Evolutionary conservation across 2,888 invertebrate genomes (phyloP).

Genomic region (Eremobia ochroleuca): DNA sequence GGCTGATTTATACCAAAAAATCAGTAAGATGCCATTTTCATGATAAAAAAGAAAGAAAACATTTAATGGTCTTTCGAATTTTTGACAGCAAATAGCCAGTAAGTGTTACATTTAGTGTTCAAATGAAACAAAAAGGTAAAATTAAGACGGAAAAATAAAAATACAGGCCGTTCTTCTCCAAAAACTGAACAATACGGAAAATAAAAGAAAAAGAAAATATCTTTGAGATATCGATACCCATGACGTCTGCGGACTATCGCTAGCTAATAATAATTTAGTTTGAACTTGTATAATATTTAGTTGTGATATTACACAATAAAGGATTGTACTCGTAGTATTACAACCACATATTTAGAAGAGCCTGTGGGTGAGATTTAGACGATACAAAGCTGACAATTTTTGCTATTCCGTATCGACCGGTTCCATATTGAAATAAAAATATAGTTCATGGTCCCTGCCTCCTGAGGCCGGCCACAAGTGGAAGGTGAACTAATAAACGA

Average conservation of each 20-base stretch:
- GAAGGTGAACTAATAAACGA: slow-evolving; percentile 20
- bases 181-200: background rate
- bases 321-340: background rate
- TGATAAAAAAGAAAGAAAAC: background rate
- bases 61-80: background rate
- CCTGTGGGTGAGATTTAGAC: background rate
- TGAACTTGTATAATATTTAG: too few relatives aligned
- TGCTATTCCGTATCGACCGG: slow-evolving; percentile 3
- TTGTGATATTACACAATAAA: background rate
- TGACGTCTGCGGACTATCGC: too few relatives aligned
- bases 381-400: slow-evolving; percentile 10
- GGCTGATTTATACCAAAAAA: background rate
- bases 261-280: too few relatives aligned
- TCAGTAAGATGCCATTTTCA: background rate
- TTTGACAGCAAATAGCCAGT: background rate
- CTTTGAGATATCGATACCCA: too few relatives aligned
- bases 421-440: slow-evolving; percentile 24
- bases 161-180: background rate
- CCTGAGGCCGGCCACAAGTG: background rate
- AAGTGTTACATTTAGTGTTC: background rate
- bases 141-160: background rate
- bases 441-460: slow-evolving; percentile 24
- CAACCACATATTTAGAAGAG: background rate
- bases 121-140: background rate
- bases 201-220: background rate